phyloP scores from a whole-genome alignment of 1,140 invertebrate genomes.

The Lordiphosa stackelbergi region DNA sequence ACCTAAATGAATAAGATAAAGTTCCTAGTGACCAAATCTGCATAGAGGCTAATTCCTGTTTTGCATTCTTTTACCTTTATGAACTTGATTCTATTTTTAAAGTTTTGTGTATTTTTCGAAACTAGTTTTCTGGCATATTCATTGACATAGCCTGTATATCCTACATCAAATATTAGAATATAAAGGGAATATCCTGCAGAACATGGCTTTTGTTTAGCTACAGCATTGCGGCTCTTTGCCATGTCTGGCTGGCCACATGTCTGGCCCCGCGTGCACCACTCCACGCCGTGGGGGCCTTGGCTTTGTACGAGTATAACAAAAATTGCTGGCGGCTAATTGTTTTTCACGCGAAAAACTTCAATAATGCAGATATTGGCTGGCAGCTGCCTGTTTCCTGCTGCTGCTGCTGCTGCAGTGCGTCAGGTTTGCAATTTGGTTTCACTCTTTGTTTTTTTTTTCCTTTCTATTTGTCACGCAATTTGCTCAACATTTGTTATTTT shows the following conservation, averaged over 20 bases:
- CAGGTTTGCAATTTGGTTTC: neutral
- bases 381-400: conserved; percentile 6
- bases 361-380: conserved; percentile 58
- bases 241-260: conserved; percentile 1
- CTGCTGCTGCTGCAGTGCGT: neutral
- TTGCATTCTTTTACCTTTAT: no score
- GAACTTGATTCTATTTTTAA: no score
- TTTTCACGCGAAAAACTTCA: conserved; percentile 59
- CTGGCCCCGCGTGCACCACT: no score
- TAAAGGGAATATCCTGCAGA: conserved; percentile 1
- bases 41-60: no score
- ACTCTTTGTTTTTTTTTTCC: conserved; percentile 3
- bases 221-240: conserved; percentile 5
- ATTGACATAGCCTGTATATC: no score
- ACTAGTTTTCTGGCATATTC: no score
- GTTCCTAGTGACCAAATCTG: no score
- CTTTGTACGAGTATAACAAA: conserved; percentile 13
- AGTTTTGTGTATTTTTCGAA: no score
- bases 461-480: neutral
- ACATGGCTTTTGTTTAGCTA: conserved; percentile 23
- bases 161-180: no score
- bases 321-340: conserved; percentile 58
- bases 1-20: no score
- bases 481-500: no score
- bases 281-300: neutral